Percentiles rank a stretch among this genome's conserved stretches.
Evolutionary conservation across 2,797 vertebrate genomes (phyloP).

Genomic region (Myotis daubentonii): DNA sequence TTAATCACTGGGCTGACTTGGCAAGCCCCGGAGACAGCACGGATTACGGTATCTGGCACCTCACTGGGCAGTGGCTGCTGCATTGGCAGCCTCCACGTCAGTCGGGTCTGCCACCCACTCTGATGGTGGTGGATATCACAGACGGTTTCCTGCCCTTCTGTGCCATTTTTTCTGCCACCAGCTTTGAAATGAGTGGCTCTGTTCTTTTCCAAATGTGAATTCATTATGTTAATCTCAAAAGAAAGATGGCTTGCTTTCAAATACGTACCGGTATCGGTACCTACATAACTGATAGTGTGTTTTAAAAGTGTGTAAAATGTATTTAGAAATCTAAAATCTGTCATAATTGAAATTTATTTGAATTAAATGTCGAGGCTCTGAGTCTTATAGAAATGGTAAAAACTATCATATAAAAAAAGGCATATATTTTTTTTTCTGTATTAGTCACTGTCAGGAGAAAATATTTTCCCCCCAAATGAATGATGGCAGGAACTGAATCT

Average conservation of each 20-base stretch:
- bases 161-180: slow-evolving; percentile 69
- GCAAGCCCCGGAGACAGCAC: slow-evolving; percentile 37
- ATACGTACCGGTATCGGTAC: not conserved
- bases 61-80: slow-evolving; percentile 51
- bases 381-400: not conserved
- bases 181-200: slow-evolving; percentile 74
- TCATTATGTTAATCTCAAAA: slow-evolving; percentile 51
- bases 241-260: slow-evolving; percentile 36
- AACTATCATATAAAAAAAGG: not conserved
- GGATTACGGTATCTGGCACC: slow-evolving; percentile 55
- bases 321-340: slow-evolving; percentile 40
- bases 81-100: slow-evolving; percentile 67
- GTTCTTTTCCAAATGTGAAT: not conserved
- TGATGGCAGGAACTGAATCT: slow-evolving; percentile 2
- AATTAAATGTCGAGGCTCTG: not conserved
- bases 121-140: slow-evolving; percentile 54
- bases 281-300: not conserved
- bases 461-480: not conserved
- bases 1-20: slow-evolving; percentile 62
- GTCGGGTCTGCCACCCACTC: slow-evolving; percentile 57
- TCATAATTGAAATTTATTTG: not conserved
- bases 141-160: slow-evolving; percentile 52
- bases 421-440: not conserved
- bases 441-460: not conserved
- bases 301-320: not conserved